These are phyloP conservation scores for Rosalia funebris DNA, from an alignment of 2,888 invertebrate species.

Conservation along the genomic window DNA sequence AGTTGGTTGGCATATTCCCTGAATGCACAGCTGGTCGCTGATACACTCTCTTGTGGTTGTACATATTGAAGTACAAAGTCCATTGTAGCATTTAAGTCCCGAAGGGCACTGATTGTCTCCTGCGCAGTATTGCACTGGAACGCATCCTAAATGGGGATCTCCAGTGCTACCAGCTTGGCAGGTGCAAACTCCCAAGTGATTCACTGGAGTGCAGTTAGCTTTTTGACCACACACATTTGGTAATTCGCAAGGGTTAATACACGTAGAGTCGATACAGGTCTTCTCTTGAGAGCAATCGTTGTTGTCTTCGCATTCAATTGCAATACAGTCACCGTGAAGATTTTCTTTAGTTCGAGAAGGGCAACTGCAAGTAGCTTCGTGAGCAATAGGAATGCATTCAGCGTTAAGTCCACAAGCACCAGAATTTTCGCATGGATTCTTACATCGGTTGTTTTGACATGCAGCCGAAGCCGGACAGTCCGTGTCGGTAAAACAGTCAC, in stretches of 20 bases:
- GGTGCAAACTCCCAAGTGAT: conserved; percentile 85
- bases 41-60: conserved; percentile 85
- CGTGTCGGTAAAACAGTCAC: conserved; percentile 81
- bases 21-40: conserved; percentile 85
- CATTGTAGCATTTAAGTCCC: conserved; percentile 84
- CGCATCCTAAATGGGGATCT: conserved; percentile 86
- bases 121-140: conserved; percentile 83
- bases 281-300: conserved; percentile 77
- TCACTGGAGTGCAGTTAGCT: conserved; percentile 78
- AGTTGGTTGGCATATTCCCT: conserved; percentile 85
- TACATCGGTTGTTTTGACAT: conserved; percentile 79
- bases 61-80: conserved; percentile 82
- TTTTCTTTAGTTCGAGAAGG: conserved; percentile 80
- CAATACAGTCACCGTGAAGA: conserved; percentile 76
- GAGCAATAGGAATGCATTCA: conserved; percentile 75
- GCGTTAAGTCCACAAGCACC: conserved; percentile 80
- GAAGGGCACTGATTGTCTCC: conserved; percentile 83
- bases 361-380: conserved; percentile 80
- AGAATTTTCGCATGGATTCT: conserved; percentile 77
- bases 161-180: conserved; percentile 87
- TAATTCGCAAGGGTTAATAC: conserved; percentile 83
- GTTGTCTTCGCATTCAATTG: conserved; percentile 81
- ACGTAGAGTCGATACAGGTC: conserved; percentile 82
- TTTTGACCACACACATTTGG: conserved; percentile 85
- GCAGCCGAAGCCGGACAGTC: conserved; percentile 83